Percentiles rank a stretch among this genome's conserved stretches.
Conservation (phyloP, 2,888 invertebrate species). For the Ochropacha duplaris region DNA sequence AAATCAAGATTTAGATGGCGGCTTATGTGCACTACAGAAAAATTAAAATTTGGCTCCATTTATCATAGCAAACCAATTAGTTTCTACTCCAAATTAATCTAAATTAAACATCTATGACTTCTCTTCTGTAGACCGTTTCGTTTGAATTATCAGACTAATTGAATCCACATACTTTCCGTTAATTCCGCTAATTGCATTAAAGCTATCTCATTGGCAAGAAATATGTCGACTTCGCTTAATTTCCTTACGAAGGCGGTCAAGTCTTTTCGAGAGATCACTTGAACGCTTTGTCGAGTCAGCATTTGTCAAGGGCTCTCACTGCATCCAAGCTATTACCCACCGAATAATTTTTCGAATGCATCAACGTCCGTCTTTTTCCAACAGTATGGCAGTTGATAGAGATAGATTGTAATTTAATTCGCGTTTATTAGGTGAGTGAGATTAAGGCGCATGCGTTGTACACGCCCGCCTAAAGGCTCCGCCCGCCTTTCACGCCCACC, state of each 20-base stretch:
- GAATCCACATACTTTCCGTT: neutral
- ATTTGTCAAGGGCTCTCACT: conserved; percentile 57
- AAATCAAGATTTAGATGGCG: conserved; percentile 52
- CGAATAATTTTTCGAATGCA: conserved; percentile 38
- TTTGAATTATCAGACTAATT: neutral
- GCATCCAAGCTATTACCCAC: conserved; percentile 50
- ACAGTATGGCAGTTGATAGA: conserved; percentile 56
- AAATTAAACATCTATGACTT: neutral
- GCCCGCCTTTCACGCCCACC: conserved; percentile 76
- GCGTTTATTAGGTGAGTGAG: conserved; percentile 42
- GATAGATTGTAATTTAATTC: conserved; percentile 56
- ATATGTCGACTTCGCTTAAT: conserved; percentile 64
- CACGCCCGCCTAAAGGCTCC: conserved; percentile 70
- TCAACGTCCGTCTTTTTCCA: conserved; percentile 63
- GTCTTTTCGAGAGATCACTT: conserved; percentile 62
- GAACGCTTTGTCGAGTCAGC: conserved; percentile 60
- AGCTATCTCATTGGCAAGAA: conserved; percentile 25
- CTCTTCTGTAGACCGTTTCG: neutral
- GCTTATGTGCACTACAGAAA: conserved; percentile 46
- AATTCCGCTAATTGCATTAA: conserved; percentile 17
- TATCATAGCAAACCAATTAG: conserved; percentile 13
- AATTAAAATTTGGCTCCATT: conserved; percentile 15
- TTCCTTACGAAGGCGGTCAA: conserved; percentile 71
- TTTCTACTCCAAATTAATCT: neutral
- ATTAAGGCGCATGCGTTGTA: conserved; percentile 68